Percentiles rank a stretch among this genome's conserved stretches.
Evolutionary conservation across 2,888 invertebrate genomes (phyloP).

Genomic region (Drosophila kokeensis): DNA sequence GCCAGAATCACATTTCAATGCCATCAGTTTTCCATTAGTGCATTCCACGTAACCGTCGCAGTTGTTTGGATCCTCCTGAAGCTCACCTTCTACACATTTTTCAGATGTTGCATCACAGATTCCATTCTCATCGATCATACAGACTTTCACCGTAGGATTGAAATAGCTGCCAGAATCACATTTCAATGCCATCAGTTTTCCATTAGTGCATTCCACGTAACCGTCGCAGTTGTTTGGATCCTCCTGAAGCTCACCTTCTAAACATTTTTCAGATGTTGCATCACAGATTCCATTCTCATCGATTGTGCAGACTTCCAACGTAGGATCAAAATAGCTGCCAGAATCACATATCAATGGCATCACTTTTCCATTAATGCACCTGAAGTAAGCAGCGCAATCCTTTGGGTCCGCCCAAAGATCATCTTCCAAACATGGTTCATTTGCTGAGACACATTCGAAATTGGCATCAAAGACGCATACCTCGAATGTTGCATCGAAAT

Average conservation of each 20-base stretch:
- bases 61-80: not conserved
- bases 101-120: not conserved
- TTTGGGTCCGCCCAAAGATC: not conserved
- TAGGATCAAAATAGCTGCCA: conserved; percentile 42
- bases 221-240: conserved; percentile 2
- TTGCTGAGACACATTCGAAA: conserved; percentile 5
- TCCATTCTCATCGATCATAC: conserved; percentile 10
- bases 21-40: conserved; percentile 15
- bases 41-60: not conserved
- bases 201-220: conserved; percentile 17
- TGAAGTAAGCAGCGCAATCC: conserved; percentile 8
- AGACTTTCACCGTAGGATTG: conserved; percentile 1
- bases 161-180: conserved; percentile 22
- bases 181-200: not conserved
- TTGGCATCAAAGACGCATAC: conserved; percentile 36
- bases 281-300: conserved; percentile 35
- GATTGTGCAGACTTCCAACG: conserved; percentile 17
- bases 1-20: not conserved
- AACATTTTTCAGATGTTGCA: not conserved
- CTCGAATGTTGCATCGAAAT: conserved; percentile 22
- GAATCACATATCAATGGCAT: conserved; percentile 18
- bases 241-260: not conserved
- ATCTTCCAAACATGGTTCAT: conserved; percentile 1
- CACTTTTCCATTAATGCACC: conserved; percentile 5
- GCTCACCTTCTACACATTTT: conserved; percentile 5